A percentile compares a stretch with the other conserved stretches of the same genome.
Conservation (phyloP, 2,113 vertebrate genomes). For the Takifugu bimaculatus region DNA sequence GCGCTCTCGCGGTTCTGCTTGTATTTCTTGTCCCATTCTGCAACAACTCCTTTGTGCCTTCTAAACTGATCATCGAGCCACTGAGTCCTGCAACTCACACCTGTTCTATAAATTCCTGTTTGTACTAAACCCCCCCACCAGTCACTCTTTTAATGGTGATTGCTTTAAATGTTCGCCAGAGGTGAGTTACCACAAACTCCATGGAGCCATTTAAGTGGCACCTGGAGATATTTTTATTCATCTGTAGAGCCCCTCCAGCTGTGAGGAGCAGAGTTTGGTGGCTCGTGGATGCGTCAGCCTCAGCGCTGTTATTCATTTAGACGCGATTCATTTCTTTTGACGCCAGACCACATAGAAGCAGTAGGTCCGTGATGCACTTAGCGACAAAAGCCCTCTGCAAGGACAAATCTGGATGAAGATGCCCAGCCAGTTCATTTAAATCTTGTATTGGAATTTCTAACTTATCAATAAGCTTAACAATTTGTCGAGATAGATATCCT, state of each 20-base stretch:
- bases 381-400: too few relatives aligned
- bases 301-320: constrained; percentile 39
- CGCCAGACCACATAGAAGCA: too few relatives aligned
- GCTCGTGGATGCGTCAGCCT: constrained; percentile 28
- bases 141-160: not conserved
- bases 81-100: not conserved
- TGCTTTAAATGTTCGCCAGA: constrained; percentile 37
- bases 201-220: constrained; percentile 35
- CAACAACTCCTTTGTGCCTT: too few relatives aligned
- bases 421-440: not conserved
- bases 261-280: constrained; percentile 16
- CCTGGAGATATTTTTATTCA: constrained; percentile 28
- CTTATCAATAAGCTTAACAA: too few relatives aligned
- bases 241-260: constrained; percentile 15
- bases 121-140: too few relatives aligned
- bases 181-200: constrained; percentile 17
- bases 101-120: not conserved
- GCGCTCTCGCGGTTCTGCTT: too few relatives aligned
- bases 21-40: too few relatives aligned
- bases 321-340: constrained; percentile 1
- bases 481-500: too few relatives aligned
- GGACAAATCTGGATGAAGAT: constrained; percentile 4
- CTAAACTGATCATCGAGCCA: not conserved
- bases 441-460: too few relatives aligned
- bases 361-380: too few relatives aligned